These are phyloP conservation scores for Drosophila suzukii DNA, from an alignment of 1,140 invertebrate species.

Conservation along the genomic window DNA sequence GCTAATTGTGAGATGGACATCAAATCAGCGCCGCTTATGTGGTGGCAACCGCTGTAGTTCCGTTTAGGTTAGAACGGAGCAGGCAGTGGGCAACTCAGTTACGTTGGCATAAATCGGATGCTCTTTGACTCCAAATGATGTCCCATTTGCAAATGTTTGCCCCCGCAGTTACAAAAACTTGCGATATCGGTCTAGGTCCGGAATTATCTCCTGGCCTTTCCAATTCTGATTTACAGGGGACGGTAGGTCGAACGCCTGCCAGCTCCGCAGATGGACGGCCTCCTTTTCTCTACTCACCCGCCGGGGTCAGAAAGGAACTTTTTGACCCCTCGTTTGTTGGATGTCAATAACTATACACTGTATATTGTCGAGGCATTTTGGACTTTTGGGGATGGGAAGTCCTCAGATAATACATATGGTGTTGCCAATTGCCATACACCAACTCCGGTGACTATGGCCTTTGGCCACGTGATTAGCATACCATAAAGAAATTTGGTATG, in stretches of 20 bases:
- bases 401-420: conserved; percentile 43
- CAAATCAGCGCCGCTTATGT: conserved; percentile 12
- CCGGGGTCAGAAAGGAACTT: conserved; percentile 30
- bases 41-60: background rate
- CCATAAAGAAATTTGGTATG: conserved; percentile 64
- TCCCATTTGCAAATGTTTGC: background rate
- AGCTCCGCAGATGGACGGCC: conserved; percentile 27
- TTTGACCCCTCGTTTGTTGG: conserved; percentile 63
- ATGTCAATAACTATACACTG: conserved; percentile 67
- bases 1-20: conserved; percentile 53
- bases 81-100: conserved; percentile 27
- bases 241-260: conserved; percentile 22
- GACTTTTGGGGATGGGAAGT: conserved; percentile 7
- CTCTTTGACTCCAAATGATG: conserved; percentile 49
- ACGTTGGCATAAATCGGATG: conserved; percentile 57
- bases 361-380: conserved; percentile 7
- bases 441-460: conserved; percentile 29
- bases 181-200: background rate
- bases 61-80: conserved; percentile 34
- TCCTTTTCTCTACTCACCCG: background rate
- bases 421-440: conserved; percentile 55
- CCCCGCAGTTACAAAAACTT: background rate
- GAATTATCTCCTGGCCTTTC: conserved; percentile 6
- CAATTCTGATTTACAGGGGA: conserved; percentile 28
- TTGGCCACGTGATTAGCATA: conserved; percentile 41